Percentiles rank a stretch among this genome's conserved stretches.
Evolutionary conservation across 2,888 invertebrate species (phyloP).

Genomic region (Notocelia uddmanniana): DNA sequence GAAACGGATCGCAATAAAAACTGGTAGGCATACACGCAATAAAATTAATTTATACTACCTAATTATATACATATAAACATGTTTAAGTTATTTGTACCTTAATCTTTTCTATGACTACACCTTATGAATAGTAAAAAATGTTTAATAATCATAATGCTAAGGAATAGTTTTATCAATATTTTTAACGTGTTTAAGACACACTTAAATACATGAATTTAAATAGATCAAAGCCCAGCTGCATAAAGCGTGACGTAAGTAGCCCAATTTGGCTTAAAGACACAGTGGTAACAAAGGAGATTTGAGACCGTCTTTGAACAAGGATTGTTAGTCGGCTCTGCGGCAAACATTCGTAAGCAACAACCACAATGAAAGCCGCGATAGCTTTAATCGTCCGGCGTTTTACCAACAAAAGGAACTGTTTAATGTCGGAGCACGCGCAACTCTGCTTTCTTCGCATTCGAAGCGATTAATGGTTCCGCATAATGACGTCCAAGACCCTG

Average conservation of each 20-base stretch:
- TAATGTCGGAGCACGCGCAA: slow-evolving; percentile 80
- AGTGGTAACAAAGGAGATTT: slow-evolving; percentile 45
- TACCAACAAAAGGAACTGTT: slow-evolving; percentile 79
- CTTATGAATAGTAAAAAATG: too few species aligned
- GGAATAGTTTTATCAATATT: not conserved
- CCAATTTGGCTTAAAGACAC: slow-evolving; percentile 37
- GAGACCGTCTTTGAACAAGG: slow-evolving; percentile 48
- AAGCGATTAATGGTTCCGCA: slow-evolving; percentile 60
- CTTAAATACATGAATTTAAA: not conserved
- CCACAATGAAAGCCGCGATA: slow-evolving; percentile 65
- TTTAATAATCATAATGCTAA: too few species aligned
- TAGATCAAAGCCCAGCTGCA: slow-evolving; percentile 9
- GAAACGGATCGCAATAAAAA: too few species aligned
- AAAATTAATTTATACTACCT: too few species aligned
- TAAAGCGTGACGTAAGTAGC: slow-evolving; percentile 35
- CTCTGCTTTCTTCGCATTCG: slow-evolving; percentile 66
- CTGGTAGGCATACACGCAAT: too few species aligned
- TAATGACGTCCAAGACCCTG: slow-evolving; percentile 47
- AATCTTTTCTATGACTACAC: too few species aligned
- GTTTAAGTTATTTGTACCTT: too few species aligned
- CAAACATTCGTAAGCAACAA: slow-evolving; percentile 62
- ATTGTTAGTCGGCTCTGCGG: slow-evolving; percentile 56
- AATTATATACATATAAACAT: too few species aligned
- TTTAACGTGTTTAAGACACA: not conserved
- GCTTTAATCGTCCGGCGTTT: slow-evolving; percentile 71